phyloP scores from a whole-genome alignment of 30 jellyfish, hydroid and myxozoan genomes.

The Sanderia malayensis region DNA sequence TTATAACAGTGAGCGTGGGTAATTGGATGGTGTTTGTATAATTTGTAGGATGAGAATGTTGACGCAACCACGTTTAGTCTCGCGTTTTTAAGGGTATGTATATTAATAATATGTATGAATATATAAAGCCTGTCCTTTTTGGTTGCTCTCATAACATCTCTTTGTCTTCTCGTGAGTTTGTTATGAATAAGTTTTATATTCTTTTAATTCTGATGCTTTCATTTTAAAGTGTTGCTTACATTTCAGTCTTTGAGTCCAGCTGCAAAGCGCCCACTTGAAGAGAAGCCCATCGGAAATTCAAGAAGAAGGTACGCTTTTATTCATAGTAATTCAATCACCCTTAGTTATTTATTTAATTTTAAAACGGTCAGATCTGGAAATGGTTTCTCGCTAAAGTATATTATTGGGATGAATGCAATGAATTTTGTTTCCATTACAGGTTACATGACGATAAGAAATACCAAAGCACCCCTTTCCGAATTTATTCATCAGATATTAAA shows the following conservation, averaged over 20 bases:
- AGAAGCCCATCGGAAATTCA: not conserved
- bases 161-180: too few relatives aligned
- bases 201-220: too few relatives aligned
- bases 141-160: too few relatives aligned
- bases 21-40: too few relatives aligned
- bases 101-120: too few relatives aligned
- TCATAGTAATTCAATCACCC: not conserved
- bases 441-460: not conserved
- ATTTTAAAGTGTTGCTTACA: too few relatives aligned
- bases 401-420: too few relatives aligned
- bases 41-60: constrained; percentile 56
- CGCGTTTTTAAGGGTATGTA: constrained; percentile 45
- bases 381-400: not conserved
- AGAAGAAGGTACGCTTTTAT: not conserved
- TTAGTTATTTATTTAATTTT: too few relatives aligned
- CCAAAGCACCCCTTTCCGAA: constrained; percentile 1
- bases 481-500: constrained; percentile 2
- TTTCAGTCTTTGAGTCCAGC: constrained; percentile 58
- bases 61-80: constrained; percentile 48
- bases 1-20: too few relatives aligned
- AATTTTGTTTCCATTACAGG: not conserved
- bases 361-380: not conserved
- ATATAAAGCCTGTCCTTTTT: too few relatives aligned
- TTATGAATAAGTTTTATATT: too few relatives aligned
- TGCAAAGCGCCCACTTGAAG: constrained; percentile 42